These are phyloP conservation scores for Pao palembangensis DNA, from an alignment of 2,113 vertebrate genomes.

Conservation along the genomic window DNA sequence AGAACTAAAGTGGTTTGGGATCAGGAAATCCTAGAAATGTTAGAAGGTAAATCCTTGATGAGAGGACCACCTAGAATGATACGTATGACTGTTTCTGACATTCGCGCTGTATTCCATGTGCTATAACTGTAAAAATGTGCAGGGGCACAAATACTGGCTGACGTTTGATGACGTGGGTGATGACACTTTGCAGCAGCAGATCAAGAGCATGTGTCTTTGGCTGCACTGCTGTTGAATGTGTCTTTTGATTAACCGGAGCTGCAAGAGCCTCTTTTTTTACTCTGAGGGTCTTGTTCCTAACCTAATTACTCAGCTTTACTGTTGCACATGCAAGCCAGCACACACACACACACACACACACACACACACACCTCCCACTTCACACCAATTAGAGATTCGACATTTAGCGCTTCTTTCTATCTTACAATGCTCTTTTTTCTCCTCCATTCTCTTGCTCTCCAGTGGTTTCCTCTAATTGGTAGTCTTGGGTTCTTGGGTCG, in stretches of 20 bases:
- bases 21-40: neutral
- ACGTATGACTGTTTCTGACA: too few relatives aligned
- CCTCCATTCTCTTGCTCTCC: constrained; percentile 16
- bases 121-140: too few relatives aligned
- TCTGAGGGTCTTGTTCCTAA: constrained; percentile 50
- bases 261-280: constrained; percentile 32
- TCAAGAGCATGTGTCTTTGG: too few relatives aligned
- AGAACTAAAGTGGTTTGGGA: neutral
- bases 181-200: too few relatives aligned
- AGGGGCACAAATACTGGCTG: too few relatives aligned
- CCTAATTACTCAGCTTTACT: constrained; percentile 50
- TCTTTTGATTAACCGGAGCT: constrained; percentile 48
- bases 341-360: constrained; percentile 9
- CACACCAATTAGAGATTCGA: constrained; percentile 59
- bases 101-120: too few relatives aligned
- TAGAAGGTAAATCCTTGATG: neutral
- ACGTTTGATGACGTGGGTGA: too few relatives aligned
- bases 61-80: neutral
- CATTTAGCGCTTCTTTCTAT: constrained; percentile 37
- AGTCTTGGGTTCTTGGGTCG: constrained; percentile 22
- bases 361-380: constrained; percentile 33
- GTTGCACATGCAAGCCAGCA: constrained; percentile 33
- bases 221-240: too few relatives aligned
- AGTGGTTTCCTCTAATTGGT: constrained; percentile 51
- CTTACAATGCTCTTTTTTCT: constrained; percentile 19